Base-by-base conservation (phyloP, 2,888 invertebrate species). In the Perizoma flavofasciatum region DNA sequence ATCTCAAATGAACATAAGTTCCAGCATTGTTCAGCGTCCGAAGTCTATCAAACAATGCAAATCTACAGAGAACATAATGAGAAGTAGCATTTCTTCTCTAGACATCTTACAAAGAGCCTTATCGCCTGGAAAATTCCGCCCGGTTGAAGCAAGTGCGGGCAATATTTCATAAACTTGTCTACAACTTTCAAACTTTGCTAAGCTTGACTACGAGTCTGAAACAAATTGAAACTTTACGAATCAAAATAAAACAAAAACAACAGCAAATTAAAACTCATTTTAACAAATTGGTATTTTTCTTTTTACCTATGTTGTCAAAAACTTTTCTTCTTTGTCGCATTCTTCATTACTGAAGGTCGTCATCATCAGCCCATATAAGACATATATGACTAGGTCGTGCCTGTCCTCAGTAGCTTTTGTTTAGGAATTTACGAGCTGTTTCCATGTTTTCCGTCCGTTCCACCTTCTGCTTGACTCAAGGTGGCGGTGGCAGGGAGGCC, bases 201-300 rank as follows among this genome's bases (percentile, higher is more conserved):
- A 8, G 43, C 51, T 44, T 11, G 50, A 37, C 46, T 37, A 35
- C 39, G 37, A 41, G 22, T 11, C 39, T 32, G 46, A 33, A 55
- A 57, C 46, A 61, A 57, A 56, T 57, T 53, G 46, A 56, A 61
- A 56, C 52, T 61, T 51, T 35, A 32, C 39, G 34, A 61, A 55
- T 59, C 48, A 49, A 44, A 55, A 44, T 40, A 44, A 51, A 53
- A 11, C 33, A 52, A 33, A 6, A 33, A 44, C 37, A 44, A 44
- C 48, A n/a, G 10, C 35, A 40, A 37, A 44, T 44, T 41, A 50
- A 32, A 37, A 43, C 43, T 8, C n/a, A 11, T 41, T 51, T 46
- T n/a, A 46, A 34, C 37, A 52, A 22, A 11, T 46, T 5, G 46
- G 4, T 0, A 8, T 39, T 46, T 39, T 46, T 39, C 32, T 40